A percentile compares a stretch with the other conserved stretches of the same genome.
Evolutionary conservation across 2,888 invertebrate species (phyloP).

Genomic region (Coremacera marginata): DNA sequence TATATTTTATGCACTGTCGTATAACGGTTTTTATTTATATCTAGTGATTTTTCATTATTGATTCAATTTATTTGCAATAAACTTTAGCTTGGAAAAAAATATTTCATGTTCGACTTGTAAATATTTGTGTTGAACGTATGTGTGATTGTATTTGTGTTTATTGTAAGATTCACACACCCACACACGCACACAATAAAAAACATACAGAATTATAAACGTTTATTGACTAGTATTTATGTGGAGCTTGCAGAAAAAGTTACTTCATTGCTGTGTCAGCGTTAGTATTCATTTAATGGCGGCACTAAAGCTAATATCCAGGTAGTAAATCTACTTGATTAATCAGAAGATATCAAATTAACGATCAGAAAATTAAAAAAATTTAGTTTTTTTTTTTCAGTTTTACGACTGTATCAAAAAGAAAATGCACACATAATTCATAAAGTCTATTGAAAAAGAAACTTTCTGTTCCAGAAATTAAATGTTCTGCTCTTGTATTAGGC

Average conservation of each 20-base stretch:
- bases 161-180: not conserved
- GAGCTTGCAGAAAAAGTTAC: not conserved
- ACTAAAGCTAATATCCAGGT: not conserved
- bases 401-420: too few relatives aligned
- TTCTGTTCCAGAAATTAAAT: too few relatives aligned
- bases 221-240: not conserved
- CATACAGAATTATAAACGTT: not conserved
- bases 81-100: slow-evolving; percentile 12
- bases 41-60: slow-evolving; percentile 13
- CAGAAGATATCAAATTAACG: not conserved
- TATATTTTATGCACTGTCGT: not conserved
- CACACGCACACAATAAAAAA: not conserved
- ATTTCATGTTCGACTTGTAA: slow-evolving; percentile 15
- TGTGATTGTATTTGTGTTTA: not conserved
- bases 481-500: too few relatives aligned
- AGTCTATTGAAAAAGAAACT: too few relatives aligned
- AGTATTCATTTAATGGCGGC: not conserved
- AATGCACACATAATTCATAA: too few relatives aligned
- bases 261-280: not conserved
- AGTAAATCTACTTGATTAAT: slow-evolving; percentile 1
- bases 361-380: not conserved
- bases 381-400: too few relatives aligned
- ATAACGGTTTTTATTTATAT: not conserved
- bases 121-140: not conserved
- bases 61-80: slow-evolving; percentile 19